Percentiles rank a stretch among this genome's conserved stretches.
Conservation (phyloP, 2,113 vertebrate genomes). For the Crypturellus undulatus region DNA sequence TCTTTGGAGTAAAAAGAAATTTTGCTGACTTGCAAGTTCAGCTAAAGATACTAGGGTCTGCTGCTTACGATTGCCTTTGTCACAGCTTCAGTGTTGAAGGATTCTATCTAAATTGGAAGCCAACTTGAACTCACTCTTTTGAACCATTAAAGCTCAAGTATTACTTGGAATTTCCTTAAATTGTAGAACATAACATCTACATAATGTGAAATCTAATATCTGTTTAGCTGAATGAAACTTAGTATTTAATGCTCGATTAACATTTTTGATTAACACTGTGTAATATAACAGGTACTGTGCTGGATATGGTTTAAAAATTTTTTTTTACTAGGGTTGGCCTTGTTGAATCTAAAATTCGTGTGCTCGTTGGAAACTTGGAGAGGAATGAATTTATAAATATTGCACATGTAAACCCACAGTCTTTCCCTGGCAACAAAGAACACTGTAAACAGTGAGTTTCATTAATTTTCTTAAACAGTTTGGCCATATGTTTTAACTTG, state of each 20-base stretch:
- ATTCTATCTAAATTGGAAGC: neutral
- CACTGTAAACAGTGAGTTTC: conserved; percentile 87
- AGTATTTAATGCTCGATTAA: neutral
- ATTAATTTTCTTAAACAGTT: neutral
- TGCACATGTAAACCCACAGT: conserved; percentile 96
- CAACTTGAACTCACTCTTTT: neutral
- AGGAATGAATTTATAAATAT: conserved; percentile 95
- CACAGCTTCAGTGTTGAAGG: neutral
- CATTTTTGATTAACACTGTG: neutral
- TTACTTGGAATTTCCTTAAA: neutral
- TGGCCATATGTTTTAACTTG: neutral
- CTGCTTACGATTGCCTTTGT: neutral
- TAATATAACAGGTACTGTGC: neutral
- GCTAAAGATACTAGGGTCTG: neutral
- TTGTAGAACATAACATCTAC: neutral
- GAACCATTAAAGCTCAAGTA: neutral
- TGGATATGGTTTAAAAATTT: neutral
- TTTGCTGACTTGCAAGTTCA: neutral
- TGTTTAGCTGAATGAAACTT: neutral
- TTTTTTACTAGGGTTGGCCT: conserved; percentile 88
- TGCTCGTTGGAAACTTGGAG: conserved; percentile 95
- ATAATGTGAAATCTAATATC: neutral
- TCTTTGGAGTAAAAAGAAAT: neutral
- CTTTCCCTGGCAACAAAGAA: conserved; percentile 90
- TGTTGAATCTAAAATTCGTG: conserved; percentile 97